Evolutionary conservation across 2,113 vertebrate genomes (phyloP).

Genomic region (Saimiri boliviensis): DNA sequence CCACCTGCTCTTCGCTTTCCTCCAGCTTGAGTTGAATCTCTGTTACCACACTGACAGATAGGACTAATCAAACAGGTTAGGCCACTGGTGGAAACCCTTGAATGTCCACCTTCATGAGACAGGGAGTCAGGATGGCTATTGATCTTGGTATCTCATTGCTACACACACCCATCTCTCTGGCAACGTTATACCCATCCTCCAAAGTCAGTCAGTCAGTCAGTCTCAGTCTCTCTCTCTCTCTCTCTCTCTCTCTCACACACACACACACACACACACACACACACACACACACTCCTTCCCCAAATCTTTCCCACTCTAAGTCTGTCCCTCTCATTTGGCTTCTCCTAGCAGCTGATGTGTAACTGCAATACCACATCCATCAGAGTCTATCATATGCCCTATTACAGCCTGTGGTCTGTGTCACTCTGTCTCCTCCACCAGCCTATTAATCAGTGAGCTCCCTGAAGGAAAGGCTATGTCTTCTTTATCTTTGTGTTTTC

Average conservation of each 20-base stretch:
- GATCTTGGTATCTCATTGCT: neutral
- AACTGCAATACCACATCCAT: neutral
- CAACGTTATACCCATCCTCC: neutral
- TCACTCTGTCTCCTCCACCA: constrained; percentile 49
- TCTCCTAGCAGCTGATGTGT: neutral
- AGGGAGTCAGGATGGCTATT: neutral
- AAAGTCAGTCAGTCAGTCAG: no score
- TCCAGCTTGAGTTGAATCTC: neutral
- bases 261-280: neutral
- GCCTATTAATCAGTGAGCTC: neutral
- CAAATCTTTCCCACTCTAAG: neutral
- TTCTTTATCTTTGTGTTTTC: neutral
- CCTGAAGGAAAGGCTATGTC: neutral
- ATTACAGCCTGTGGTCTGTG: neutral
- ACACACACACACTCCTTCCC: neutral
- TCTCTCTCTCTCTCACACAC: no score
- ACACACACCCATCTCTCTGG: neutral
- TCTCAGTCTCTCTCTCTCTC: no score
- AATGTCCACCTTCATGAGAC: neutral
- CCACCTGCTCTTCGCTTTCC: neutral
- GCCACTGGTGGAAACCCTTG: neutral
- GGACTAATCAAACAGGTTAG: neutral
- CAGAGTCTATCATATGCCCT: neutral
- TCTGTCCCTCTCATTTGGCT: neutral
- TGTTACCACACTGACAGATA: neutral